Evolutionary conservation across 2,113 vertebrate species (phyloP).

Genomic region (Naja naja): DNA sequence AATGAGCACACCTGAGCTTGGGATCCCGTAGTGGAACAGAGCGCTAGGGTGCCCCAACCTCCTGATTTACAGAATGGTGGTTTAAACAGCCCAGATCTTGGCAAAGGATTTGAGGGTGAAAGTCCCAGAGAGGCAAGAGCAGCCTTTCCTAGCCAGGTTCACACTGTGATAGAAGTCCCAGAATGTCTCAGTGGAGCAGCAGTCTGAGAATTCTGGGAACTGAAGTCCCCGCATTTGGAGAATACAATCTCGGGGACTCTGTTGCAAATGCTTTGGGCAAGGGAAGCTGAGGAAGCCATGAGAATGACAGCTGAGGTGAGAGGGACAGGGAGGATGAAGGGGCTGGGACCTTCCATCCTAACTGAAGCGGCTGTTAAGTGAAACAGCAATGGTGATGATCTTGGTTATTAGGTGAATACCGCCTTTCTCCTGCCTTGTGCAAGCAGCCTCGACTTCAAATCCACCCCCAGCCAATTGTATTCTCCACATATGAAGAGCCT

Average conservation of each 20-base stretch:
- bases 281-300: background rate
- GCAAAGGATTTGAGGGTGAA: background rate
- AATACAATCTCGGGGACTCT: background rate
- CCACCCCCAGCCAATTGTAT: background rate
- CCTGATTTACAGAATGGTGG: background rate
- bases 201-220: background rate
- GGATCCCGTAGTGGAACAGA: background rate
- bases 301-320: background rate
- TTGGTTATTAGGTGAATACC: background rate
- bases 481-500: background rate
- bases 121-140: background rate
- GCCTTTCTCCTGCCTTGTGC: background rate
- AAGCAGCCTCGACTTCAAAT: background rate
- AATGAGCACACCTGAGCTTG: background rate
- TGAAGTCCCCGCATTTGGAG: background rate
- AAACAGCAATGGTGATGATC: background rate
- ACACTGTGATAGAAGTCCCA: background rate
- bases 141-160: background rate
- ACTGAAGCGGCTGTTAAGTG: background rate
- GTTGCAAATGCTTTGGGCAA: background rate
- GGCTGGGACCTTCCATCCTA: background rate
- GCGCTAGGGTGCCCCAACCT: background rate
- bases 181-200: background rate
- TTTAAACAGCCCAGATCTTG: background rate
- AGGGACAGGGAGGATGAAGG: background rate